Conservation (phyloP, 2,888 invertebrate species). For the Invenusta paracnida region DNA sequence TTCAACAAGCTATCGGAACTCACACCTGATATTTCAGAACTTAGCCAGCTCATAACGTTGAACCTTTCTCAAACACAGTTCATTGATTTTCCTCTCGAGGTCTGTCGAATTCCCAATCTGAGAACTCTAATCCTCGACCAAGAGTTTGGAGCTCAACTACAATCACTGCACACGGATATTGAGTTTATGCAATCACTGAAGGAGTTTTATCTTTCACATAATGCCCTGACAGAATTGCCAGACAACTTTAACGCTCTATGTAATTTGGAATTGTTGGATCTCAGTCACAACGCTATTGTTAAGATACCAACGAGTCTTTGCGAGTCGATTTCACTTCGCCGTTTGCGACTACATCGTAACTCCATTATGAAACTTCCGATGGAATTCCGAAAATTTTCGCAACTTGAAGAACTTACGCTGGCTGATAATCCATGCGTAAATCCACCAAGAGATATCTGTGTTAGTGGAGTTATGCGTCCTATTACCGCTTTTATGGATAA, state of each 20-base stretch:
- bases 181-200: not conserved
- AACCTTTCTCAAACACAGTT: constrained; percentile 13
- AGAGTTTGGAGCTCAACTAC: not conserved
- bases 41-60: not conserved
- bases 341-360: not conserved
- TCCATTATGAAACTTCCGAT: not conserved
- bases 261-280: not conserved
- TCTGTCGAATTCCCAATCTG: not conserved
- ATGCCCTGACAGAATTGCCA: not conserved
- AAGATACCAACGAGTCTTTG: not conserved
- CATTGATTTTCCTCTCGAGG: not conserved
- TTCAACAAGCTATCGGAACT: not conserved
- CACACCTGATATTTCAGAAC: not conserved
- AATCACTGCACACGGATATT: not conserved
- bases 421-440: constrained; percentile 11
- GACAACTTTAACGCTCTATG: not conserved
- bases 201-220: not conserved
- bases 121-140: not conserved
- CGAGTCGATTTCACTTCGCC: not conserved
- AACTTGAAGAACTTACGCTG: not conserved
- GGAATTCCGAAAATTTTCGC: not conserved
- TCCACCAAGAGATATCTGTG: constrained; percentile 17
- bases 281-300: not conserved
- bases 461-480: constrained; percentile 12
- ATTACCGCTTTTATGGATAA: constrained; percentile 2